Evolutionary conservation across 2,113 vertebrate species (phyloP).

Genomic region (Coturnix japonica): DNA sequence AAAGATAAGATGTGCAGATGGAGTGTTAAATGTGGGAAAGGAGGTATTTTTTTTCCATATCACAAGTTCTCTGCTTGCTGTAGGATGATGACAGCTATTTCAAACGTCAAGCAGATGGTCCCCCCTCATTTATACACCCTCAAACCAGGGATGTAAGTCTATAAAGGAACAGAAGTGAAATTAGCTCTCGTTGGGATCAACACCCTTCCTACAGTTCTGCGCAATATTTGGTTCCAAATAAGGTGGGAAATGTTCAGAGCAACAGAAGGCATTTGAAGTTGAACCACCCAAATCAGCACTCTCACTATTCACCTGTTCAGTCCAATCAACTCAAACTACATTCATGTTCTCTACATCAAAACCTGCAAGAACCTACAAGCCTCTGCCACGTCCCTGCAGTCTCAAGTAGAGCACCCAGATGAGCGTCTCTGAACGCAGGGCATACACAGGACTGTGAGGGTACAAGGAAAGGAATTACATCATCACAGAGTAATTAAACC

Average conservation of each 20-base stretch:
- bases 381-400: not conserved
- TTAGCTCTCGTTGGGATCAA: not conserved
- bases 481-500: not conserved
- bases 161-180: not conserved
- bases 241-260: not conserved
- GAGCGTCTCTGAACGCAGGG: not conserved
- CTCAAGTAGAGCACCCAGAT: not conserved
- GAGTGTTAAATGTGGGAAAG: not conserved
- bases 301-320: not conserved
- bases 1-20: conserved; percentile 73
- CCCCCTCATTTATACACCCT: not conserved
- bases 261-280: not conserved
- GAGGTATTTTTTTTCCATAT: rapidly evolving
- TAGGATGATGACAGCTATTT: not conserved
- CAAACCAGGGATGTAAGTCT: not conserved
- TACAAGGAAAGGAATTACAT: not conserved
- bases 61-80: not conserved
- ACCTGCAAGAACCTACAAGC: not conserved
- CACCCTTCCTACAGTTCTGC: not conserved
- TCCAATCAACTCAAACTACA: not conserved
- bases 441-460: rapidly evolving
- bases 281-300: not conserved
- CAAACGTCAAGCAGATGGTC: conserved; percentile 18
- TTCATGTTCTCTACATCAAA: not conserved
- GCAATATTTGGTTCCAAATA: not conserved